Evolutionary conservation across 2,797 vertebrate genomes (phyloP), one percentile per base, ranked within the genome.

Genomic region (Macrochelys suwanniensis): DNA sequence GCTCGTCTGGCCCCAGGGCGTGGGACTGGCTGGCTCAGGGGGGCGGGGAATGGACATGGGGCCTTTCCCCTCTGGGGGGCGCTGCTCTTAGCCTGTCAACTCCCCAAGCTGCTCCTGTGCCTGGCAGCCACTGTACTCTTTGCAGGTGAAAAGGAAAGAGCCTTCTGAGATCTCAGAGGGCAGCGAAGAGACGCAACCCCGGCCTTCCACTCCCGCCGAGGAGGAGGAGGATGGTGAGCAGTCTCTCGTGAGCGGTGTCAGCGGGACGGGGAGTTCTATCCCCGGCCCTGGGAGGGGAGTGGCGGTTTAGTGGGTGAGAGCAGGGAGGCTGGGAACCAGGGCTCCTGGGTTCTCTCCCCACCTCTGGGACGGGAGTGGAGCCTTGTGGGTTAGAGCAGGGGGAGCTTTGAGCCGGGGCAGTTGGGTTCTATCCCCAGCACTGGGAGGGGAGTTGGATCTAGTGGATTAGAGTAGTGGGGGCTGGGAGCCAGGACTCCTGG

Each of bases 71-170:
- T n/a, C 7, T 8, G 3, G 51, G 7, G 51, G 19, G 31, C 33
- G 13, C 23, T 11, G 28, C 79, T n/a, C 50, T 6, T 0, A 4
- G 71, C 51, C 42, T 68, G 47, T 68, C 65, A 28, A 26, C 7
- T 33, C 8, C 11, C 85, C n/a, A 92, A 6, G 31, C n/a, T 86
- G 82, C 57, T 85, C 57, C 87, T 3, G 13, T 85, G n/a, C 19
- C n/a, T 71, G n/a, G 19, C 65, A 42, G 19, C 65, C 19, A 9
- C 31, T 19, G 21, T 16, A 7, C 45, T 31, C 56, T 16, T 31
- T 79, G 9, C 92, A 99, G 99, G 99, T 99, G 79, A 99, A 99
- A 96, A 98, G 99, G 98, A 99, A 99, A 99, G 99, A 99, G 83
- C 99, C 98, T 51, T 98, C 97, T 10, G 99, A 99, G 95, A 98